These are phyloP conservation scores for Pseudonaja textilis DNA, from an alignment of 2,113 vertebrate species.

Conservation along the genomic window DNA sequence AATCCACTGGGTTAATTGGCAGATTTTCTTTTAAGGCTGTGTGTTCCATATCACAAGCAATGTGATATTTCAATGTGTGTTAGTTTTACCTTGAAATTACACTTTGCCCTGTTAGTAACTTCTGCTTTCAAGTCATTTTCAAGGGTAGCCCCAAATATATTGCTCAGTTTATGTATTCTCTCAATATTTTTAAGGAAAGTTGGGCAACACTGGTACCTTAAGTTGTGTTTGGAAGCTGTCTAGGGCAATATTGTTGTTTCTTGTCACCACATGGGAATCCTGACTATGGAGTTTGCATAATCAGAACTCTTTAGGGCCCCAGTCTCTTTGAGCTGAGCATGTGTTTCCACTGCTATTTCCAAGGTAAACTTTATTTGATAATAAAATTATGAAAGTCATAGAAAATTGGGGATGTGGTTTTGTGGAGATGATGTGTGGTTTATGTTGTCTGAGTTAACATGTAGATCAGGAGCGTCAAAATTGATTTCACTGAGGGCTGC, in stretches of 20 bases:
- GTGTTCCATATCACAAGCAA: neutral
- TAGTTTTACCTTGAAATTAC: neutral
- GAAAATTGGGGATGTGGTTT: neutral
- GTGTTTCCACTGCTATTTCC: neutral
- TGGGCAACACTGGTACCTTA: neutral
- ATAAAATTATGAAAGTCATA: neutral
- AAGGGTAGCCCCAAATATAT: neutral
- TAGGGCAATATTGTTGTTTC: neutral
- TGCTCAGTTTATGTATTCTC: neutral
- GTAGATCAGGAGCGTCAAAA: neutral
- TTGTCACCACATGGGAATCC: neutral
- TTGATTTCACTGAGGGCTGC: no score
- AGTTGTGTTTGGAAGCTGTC: neutral
- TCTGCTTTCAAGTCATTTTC: neutral
- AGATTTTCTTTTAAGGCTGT: neutral
- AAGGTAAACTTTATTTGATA: neutral
- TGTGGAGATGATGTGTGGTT: neutral
- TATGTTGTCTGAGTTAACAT: neutral
- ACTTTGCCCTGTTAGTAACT: neutral
- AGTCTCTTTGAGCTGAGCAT: neutral
- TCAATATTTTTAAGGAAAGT: neutral
- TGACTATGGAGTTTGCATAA: neutral
- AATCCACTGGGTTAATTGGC: neutral
- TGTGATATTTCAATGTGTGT: neutral
- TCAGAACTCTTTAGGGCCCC: neutral